phyloP scores from a whole-genome alignment of 1,140 invertebrate genomes.

The Lanistes nyassanus region DNA sequence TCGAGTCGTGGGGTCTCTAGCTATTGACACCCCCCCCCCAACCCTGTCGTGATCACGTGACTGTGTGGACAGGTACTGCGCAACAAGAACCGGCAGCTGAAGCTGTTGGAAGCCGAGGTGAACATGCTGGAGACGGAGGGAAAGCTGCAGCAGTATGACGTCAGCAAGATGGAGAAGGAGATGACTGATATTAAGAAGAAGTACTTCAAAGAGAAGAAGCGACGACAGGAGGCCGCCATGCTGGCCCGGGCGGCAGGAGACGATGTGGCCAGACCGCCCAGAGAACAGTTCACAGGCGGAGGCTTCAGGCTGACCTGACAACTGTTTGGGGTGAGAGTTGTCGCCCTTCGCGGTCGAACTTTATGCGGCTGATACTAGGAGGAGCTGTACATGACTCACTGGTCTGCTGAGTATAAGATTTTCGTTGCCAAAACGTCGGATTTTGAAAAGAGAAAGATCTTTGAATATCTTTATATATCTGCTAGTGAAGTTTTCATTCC shows the following conservation, averaged over 20 bases:
- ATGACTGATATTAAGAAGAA: conserved; percentile 14
- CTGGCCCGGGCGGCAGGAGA: not conserved
- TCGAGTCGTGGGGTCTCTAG: too few species aligned
- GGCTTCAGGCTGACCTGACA: conserved; percentile 1
- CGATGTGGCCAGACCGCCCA: not conserved
- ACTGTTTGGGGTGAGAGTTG: too few species aligned
- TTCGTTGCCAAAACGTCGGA: too few species aligned
- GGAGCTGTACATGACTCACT: too few species aligned
- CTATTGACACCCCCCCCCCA: too few species aligned
- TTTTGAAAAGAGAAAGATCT: too few species aligned
- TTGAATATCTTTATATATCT: too few species aligned
- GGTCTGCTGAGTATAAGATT: too few species aligned
- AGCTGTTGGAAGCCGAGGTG: conserved; percentile 7
- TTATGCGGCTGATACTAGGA: too few species aligned
- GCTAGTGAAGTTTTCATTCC: too few species aligned
- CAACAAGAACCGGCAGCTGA: conserved; percentile 18
- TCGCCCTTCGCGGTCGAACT: too few species aligned
- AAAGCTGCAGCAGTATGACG: not conserved
- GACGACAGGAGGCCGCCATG: not conserved
- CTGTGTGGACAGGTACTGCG: conserved; percentile 3
- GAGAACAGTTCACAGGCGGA: conserved; percentile 11
- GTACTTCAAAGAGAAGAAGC: conserved; percentile 20
- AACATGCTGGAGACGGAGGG: conserved; percentile 18
- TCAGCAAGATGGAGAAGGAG: conserved; percentile 1
- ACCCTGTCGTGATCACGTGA: too few species aligned